Base-by-base conservation (phyloP, 2,113 vertebrate species). In the Prunella himalayana region DNA sequence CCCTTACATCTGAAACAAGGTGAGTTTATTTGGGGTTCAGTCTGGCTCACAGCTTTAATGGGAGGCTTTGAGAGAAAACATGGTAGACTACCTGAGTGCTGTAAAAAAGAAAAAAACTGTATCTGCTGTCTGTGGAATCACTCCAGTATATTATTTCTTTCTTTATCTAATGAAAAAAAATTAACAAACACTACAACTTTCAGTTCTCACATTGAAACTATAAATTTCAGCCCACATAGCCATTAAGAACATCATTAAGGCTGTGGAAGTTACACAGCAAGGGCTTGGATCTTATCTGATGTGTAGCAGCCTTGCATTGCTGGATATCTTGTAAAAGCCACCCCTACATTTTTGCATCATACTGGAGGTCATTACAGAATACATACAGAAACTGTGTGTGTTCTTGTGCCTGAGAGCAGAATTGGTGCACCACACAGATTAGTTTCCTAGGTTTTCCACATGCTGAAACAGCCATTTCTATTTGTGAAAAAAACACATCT, bases 171-270 rank as follows among this genome's bases (percentile, higher is more conserved):
- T 76, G 35, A 45, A 51, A 81, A 68, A 66, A 53, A 75, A 35
- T 20, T 7, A 24, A 37, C n/a, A 44, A 82, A 19, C 42, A 56
- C 35, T 16, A 50, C 50, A 75, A 42, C 53, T 31, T 64, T 85
- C n/a, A 68, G 28, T n/a, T 83, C 21, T 91, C 37, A 33, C 51
- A 60, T n/a, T 81, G 59, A 78, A 97, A 76, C 86, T 22, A 72
- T 84, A 82, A 90, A 86, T 94, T 91, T 96, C 96, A 95, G 79
- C 94, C 93, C 88, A 94, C 95, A 63, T 50, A 82, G 61, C 79
- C 91, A 96, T 97, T 97, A 95, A 88, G 90, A 88, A 89, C 64
- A 88, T 92, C 88, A 96, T 96, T 96, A 96, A 94, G 78, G 42
- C 75, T 85, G 71, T 82, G 75, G 92, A 92, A 85, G 83, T 96